Evolutionary conservation across 2,888 invertebrate species (phyloP).

Genomic region (Ophion costatus): DNA sequence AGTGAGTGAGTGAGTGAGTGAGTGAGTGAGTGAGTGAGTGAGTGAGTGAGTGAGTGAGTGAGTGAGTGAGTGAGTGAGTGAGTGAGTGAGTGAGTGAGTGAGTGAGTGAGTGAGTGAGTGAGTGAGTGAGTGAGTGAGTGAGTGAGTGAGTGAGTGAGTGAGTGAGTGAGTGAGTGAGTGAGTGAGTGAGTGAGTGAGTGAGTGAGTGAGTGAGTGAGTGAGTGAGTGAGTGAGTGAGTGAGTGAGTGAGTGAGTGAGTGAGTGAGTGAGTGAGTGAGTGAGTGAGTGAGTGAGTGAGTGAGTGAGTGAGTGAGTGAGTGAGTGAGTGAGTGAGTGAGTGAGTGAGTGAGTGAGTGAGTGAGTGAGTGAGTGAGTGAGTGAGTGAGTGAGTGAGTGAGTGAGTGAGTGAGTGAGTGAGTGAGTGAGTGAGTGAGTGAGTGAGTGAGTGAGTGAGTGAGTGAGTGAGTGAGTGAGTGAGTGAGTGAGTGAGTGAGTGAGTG

Average conservation of each 20-base stretch:
- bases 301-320: slow-evolving; percentile 8
- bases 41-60: neutral
- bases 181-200: slow-evolving; percentile 10
- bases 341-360: slow-evolving; percentile 23
- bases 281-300: slow-evolving; percentile 18
- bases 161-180: slow-evolving; percentile 8
- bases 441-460: slow-evolving; percentile 8
- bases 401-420: slow-evolving; percentile 12
- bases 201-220: slow-evolving; percentile 23
- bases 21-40: neutral
- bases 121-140: neutral
- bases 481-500: slow-evolving; percentile 23
- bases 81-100: too few species aligned
- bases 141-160: slow-evolving; percentile 8
- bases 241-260: slow-evolving; percentile 12
- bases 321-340: slow-evolving; percentile 10
- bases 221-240: slow-evolving; percentile 1
- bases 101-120: neutral
- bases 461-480: slow-evolving; percentile 10
- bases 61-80: neutral
- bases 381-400: slow-evolving; percentile 12
- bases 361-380: slow-evolving; percentile 1
- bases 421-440: slow-evolving; percentile 18
- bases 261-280: slow-evolving; percentile 12
- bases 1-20: neutral